These are phyloP conservation scores for Caprella mutica DNA, from an alignment of 2,888 invertebrate species.

Conservation along the genomic window DNA sequence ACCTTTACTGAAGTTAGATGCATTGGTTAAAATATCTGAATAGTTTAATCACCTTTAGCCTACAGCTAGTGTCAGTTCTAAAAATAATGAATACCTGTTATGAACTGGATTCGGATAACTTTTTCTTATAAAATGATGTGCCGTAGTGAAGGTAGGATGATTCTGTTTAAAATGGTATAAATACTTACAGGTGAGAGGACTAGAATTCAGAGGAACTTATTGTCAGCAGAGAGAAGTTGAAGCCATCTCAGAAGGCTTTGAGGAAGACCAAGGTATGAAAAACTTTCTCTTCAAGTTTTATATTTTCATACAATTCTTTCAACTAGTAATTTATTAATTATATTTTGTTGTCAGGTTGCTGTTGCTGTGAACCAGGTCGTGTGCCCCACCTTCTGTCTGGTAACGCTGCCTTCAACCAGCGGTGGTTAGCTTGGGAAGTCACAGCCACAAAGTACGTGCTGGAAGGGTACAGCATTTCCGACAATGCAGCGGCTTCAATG, in stretches of 20 bases:
- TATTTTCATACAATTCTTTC: no score
- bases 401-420: constrained; percentile 92
- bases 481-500: constrained; percentile 93
- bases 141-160: not conserved
- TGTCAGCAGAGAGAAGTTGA: constrained; percentile 98
- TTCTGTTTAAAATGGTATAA: not conserved
- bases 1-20: no score
- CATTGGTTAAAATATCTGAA: no score
- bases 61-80: no score
- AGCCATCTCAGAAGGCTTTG: constrained; percentile 93
- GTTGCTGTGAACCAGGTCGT: constrained; percentile 82
- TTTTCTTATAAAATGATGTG: no score
- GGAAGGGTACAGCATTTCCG: constrained; percentile 96
- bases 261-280: constrained; percentile 81
- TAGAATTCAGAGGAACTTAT: constrained; percentile 97
- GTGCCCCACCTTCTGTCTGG: constrained; percentile 78
- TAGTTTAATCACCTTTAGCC: no score
- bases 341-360: constrained; percentile 51
- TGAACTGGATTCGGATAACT: no score
- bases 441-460: constrained; percentile 92
- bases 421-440: constrained; percentile 97
- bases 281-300: no score
- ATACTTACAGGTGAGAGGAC: constrained; percentile 56
- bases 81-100: no score
- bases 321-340: no score